Conservation (phyloP, 2,888 invertebrate genomes). For the Perizoma affinitatum region DNA sequence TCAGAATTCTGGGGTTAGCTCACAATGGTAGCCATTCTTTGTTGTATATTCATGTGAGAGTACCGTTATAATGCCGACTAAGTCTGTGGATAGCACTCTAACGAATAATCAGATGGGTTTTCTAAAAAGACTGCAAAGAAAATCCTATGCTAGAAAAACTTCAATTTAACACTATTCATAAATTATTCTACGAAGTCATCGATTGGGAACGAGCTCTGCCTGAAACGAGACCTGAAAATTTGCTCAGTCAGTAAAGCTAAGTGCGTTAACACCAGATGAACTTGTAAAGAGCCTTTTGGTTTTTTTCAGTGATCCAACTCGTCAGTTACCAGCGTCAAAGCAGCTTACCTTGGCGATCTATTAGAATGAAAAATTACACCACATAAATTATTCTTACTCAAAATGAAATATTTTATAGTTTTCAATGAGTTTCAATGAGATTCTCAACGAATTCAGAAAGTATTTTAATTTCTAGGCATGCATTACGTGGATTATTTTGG, state of each 20-base stretch:
- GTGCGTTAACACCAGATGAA: constrained; percentile 21
- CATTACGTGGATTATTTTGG: not conserved
- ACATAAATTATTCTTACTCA: constrained; percentile 20
- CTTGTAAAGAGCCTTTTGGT: constrained; percentile 16
- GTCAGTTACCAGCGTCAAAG: constrained; percentile 32
- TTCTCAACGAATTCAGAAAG: not conserved
- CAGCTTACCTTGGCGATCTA: constrained; percentile 33
- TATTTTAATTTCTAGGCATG: not conserved
- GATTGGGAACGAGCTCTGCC: not conserved
- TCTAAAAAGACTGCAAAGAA: too few species aligned
- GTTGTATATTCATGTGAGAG: too few species aligned
- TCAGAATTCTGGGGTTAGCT: too few species aligned
- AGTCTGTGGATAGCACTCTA: too few species aligned
- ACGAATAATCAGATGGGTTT: too few species aligned
- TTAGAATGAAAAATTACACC: constrained; percentile 34
- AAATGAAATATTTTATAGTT: constrained; percentile 10
- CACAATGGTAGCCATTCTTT: too few species aligned
- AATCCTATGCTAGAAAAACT: not conserved
- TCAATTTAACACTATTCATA: constrained; percentile 8
- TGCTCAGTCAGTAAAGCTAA: constrained; percentile 18
- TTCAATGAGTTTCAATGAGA: not conserved
- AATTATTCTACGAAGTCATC: not conserved
- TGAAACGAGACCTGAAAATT: not conserved
- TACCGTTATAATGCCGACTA: too few species aligned
- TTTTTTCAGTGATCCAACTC: constrained; percentile 26